Evolutionary conservation across 2,797 vertebrate species (phyloP).

Genomic region (Odontamblyopus rebecca): DNA sequence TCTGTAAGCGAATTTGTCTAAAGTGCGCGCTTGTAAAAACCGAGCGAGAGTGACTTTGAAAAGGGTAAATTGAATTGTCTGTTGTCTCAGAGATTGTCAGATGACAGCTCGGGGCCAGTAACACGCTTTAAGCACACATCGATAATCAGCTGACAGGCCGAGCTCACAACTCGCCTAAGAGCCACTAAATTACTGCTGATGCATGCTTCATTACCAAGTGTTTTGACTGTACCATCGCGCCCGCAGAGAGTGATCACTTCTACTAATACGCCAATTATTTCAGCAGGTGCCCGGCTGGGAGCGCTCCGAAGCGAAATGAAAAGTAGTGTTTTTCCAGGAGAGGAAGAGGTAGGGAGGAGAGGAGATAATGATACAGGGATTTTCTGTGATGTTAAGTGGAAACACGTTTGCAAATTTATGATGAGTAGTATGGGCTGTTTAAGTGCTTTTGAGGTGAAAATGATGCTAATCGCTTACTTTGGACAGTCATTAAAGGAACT

Average conservation of each 20-base stretch:
- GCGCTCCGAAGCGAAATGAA: not conserved
- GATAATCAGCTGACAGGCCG: conserved; percentile 43
- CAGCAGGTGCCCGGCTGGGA: conserved; percentile 21
- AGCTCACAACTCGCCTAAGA: conserved; percentile 24
- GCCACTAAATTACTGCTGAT: conserved; percentile 32
- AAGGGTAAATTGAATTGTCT: conserved; percentile 42
- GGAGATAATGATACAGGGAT: not conserved
- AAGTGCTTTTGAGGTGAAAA: not conserved
- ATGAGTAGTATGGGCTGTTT: not conserved
- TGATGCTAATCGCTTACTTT: not conserved
- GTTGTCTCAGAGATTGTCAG: conserved; percentile 33
- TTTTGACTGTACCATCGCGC: conserved; percentile 26
- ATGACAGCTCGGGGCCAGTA: conserved; percentile 40
- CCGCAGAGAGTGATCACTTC: conserved; percentile 28
- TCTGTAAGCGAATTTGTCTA: conserved; percentile 3
- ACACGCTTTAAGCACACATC: conserved; percentile 43
- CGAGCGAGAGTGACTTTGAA: conserved; percentile 37
- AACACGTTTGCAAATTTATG: not conserved
- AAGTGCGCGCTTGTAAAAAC: conserved; percentile 10
- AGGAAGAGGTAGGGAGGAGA: not conserved
- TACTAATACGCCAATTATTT: conserved; percentile 32
- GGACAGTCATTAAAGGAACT: not conserved
- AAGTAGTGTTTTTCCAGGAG: not conserved
- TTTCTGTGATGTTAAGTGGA: not conserved
- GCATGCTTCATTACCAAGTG: conserved; percentile 34